Evolutionary conservation across 2,797 vertebrate species (phyloP).

Genomic region (Oreochromis mossambicus): DNA sequence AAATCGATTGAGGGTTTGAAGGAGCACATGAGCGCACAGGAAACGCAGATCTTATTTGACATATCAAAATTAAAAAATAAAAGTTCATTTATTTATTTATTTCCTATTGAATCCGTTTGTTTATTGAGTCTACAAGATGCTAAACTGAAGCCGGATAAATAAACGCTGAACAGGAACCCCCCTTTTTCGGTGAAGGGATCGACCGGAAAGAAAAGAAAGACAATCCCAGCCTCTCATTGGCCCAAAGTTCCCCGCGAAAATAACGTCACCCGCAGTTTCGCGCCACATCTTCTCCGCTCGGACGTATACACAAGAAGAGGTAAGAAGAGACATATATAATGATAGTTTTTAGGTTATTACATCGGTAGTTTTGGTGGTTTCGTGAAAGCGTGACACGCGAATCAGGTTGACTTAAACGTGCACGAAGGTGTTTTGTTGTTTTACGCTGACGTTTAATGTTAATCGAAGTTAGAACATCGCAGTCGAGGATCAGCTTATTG

Average conservation of each 20-base stretch:
- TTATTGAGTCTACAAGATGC: accelerated
- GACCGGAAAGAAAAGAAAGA: neutral
- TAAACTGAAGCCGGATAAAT: neutral
- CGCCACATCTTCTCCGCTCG: constrained; percentile 63
- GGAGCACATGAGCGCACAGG: accelerated
- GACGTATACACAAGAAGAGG: constrained; percentile 31
- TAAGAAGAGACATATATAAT: neutral
- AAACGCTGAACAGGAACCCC: neutral
- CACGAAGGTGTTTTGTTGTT: neutral
- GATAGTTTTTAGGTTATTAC: accelerated
- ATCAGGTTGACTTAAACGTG: accelerated
- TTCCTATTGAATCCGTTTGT: neutral
- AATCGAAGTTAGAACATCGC: neutral
- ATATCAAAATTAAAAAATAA: accelerated
- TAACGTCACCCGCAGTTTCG: constrained; percentile 67
- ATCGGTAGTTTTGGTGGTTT: accelerated
- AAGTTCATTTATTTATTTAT: accelerated
- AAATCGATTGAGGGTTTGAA: neutral
- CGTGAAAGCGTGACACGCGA: accelerated
- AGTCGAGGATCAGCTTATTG: constrained; percentile 19
- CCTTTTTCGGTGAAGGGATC: neutral
- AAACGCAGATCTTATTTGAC: neutral
- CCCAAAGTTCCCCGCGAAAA: constrained; percentile 80
- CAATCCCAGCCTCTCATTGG: constrained; percentile 61
- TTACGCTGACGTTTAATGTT: neutral